Base-by-base conservation (phyloP, 2,888 invertebrate species). In the Orthonevra nobilis region DNA sequence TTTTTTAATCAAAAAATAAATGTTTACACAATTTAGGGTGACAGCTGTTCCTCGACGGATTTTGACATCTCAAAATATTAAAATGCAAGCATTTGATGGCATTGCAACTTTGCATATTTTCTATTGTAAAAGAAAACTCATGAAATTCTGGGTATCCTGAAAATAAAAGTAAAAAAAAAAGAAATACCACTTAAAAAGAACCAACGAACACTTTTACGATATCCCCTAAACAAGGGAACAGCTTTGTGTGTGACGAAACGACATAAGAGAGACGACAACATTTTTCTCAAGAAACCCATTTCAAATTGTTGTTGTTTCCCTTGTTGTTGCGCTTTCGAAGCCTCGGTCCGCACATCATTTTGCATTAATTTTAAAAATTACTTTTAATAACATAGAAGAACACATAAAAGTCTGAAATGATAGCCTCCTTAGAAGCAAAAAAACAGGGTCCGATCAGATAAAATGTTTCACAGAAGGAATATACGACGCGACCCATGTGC, bases 341-440 rank as follows among this genome's bases (percentile, higher is more conserved):
- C 42, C 36, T 17, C 12, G 38, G 44, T 34, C 68, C 34, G 36
- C 46, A 46, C 56, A 58, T 68, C 2, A 23, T 38, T 68, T 58
- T 38, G 48, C 46, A 68, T 68, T 58, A 48, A 68, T 68, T 68
- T 58, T 38, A 68, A 30, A 68, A 68, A 68, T 68, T 68, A 48
- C 58, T 48, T 38, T 68, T 68, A 68, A 68, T 68, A 68, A 68
- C 58, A 68, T 32, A 58, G 68, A 56, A 17, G 32, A 34, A 46
- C 68, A 58, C 68, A 68, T 48, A 48, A 68, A 56, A 58, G 32
- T 40, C 26, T 26, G 23, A 68, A 68, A 58, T 68, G 56, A 68
- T 68, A 56, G 56, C 56, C 30, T 54, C 28, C n/a, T n/a, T n/a
- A 14, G 28, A 34, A 7, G 17, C 38, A 6, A 14, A 50, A 30